Conservation (phyloP, 2,888 invertebrate genomes). For the Hymenopus coronatus region DNA sequence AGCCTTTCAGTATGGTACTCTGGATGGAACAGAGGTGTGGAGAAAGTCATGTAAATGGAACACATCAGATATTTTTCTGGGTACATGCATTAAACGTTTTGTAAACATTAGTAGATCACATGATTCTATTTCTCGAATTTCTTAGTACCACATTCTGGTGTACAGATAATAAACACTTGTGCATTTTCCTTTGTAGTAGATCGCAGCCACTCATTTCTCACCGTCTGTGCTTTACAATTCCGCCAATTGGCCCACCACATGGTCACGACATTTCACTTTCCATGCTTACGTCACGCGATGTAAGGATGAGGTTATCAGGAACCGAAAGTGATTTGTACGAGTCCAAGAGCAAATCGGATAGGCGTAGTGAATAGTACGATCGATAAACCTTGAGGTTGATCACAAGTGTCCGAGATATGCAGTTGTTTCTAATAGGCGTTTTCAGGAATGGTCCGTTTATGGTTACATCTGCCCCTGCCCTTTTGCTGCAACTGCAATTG, state of each 20-base stretch:
- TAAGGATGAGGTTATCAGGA: background rate
- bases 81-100: no score
- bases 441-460: no score
- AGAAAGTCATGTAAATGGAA: no score
- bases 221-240: background rate
- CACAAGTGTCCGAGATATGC: no score
- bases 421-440: no score
- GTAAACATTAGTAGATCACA: no score
- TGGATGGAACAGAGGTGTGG: no score
- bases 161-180: background rate
- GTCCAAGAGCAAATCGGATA: background rate
- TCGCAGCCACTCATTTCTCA: background rate
- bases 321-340: background rate
- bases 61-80: no score
- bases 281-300: background rate
- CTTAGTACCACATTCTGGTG: background rate
- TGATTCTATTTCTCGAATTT: background rate
- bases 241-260: background rate
- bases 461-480: no score
- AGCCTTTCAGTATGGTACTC: no score
- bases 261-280: background rate
- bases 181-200: background rate
- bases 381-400: background rate
- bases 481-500: no score
- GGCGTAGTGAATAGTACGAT: background rate